Evolutionary conservation across 2,888 invertebrate genomes (phyloP).

Genomic region (Enoplolaimus lenunculus): DNA sequence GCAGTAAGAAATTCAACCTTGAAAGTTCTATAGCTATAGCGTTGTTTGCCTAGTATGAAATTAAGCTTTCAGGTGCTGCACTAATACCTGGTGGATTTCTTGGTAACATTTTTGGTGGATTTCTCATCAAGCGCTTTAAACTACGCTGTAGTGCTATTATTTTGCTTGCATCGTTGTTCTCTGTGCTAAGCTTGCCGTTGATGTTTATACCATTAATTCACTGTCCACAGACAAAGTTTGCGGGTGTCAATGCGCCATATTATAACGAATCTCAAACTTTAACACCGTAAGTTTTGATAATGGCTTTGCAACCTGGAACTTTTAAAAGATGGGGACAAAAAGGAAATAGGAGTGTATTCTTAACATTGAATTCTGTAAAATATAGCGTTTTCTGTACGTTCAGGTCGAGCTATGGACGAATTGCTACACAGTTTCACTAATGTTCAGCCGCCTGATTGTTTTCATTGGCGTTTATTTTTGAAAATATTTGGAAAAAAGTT

Average conservation of each 20-base stretch:
- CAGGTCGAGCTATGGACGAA: no score
- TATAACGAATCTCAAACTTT: not conserved
- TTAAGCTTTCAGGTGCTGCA: conserved; percentile 31
- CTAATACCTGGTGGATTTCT: conserved; percentile 38
- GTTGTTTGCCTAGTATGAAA: no score
- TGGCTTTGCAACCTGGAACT: conserved; percentile 22
- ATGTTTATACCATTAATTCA: conserved; percentile 33
- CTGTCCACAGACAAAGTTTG: conserved; percentile 36
- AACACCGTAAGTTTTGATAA: conserved; percentile 12
- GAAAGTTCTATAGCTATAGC: no score
- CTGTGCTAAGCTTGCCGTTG: conserved; percentile 32
- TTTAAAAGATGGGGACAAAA: no score
- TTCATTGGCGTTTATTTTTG: no score
- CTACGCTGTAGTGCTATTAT: conserved; percentile 38
- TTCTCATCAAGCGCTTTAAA: conserved; percentile 33
- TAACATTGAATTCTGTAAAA: no score
- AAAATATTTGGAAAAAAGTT: no score
- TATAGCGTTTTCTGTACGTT: no score
- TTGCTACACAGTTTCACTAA: no score
- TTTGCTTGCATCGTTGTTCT: conserved; percentile 36
- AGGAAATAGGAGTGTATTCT: no score
- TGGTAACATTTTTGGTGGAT: conserved; percentile 37
- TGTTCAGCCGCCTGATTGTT: no score
- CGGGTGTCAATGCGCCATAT: conserved; percentile 30
- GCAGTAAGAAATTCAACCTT: no score